phyloP scores from a whole-genome alignment of 2,797 vertebrate genomes.

The Propithecus perrieri region DNA sequence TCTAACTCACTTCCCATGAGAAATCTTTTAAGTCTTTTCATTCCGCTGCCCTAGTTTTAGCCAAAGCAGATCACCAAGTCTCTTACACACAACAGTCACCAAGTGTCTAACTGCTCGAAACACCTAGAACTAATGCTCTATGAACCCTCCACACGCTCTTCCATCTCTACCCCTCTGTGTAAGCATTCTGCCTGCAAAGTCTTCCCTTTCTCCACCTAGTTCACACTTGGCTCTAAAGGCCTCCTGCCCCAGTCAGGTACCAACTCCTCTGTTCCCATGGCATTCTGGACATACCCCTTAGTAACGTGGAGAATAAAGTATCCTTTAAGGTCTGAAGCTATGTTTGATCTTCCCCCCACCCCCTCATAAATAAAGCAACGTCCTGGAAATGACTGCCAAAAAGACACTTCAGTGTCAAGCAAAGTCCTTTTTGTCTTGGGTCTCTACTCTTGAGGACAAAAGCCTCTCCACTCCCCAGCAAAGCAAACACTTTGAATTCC shows the following conservation, averaged over 20 bases:
- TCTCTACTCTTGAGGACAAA: background rate
- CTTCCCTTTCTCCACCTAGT: background rate
- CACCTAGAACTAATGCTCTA: background rate
- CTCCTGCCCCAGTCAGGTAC: background rate
- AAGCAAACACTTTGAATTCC: background rate
- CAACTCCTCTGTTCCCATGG: background rate
- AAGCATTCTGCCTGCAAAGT: background rate
- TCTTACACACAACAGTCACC: background rate
- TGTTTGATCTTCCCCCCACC: background rate
- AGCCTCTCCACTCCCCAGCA: background rate
- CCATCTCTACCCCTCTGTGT: background rate
- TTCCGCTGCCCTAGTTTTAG: background rate
- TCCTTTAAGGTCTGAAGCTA: background rate
- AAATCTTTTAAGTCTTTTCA: background rate
- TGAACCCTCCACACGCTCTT: background rate
- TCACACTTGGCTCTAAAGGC: background rate
- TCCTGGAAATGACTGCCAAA: background rate
- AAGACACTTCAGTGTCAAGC: background rate
- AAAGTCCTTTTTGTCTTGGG: background rate
- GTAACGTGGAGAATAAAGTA: background rate
- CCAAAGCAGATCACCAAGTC: background rate
- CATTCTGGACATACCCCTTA: background rate
- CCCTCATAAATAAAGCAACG: background rate
- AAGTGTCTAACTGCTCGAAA: background rate
- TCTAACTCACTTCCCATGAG: background rate